Percentiles rank a stretch among this genome's conserved stretches.
Conservation (phyloP, 2,113 vertebrate genomes). For the Ictalurus furcatus region DNA sequence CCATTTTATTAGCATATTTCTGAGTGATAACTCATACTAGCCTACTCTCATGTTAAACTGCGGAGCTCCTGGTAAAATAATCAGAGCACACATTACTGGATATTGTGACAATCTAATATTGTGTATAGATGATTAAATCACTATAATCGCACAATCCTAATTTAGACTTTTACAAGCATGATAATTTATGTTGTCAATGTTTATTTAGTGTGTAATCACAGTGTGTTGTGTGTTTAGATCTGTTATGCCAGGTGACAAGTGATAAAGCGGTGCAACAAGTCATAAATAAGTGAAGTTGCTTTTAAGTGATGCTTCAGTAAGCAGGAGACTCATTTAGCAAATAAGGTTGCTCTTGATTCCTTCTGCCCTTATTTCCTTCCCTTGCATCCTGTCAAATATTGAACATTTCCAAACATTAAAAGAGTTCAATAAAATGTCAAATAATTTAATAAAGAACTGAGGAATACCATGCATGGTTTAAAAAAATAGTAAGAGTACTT, state of each 20-base stretch:
- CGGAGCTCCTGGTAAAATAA: neutral
- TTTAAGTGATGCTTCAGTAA: neutral
- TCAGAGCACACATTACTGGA: neutral
- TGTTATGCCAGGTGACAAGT: neutral
- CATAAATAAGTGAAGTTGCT: neutral
- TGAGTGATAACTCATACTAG: neutral
- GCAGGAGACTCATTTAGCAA: neutral
- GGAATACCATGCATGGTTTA: neutral
- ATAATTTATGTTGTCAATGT: neutral
- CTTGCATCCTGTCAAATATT: neutral
- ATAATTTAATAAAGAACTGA: neutral
- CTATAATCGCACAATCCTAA: neutral
- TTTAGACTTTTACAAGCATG: neutral
- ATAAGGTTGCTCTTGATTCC: too few relatives aligned
- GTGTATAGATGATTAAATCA: neutral
- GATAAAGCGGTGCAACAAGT: neutral
- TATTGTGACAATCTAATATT: neutral
- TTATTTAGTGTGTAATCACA: neutral
- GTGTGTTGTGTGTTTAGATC: neutral
- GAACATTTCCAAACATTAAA: neutral
- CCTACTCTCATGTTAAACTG: neutral
- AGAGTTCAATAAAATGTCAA: neutral
- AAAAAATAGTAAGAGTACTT: neutral
- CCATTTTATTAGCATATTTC: neutral
- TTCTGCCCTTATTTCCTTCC: neutral